These are phyloP conservation scores for Drosophila lutescens DNA, from an alignment of 2,888 invertebrate species.

Conservation along the genomic window DNA sequence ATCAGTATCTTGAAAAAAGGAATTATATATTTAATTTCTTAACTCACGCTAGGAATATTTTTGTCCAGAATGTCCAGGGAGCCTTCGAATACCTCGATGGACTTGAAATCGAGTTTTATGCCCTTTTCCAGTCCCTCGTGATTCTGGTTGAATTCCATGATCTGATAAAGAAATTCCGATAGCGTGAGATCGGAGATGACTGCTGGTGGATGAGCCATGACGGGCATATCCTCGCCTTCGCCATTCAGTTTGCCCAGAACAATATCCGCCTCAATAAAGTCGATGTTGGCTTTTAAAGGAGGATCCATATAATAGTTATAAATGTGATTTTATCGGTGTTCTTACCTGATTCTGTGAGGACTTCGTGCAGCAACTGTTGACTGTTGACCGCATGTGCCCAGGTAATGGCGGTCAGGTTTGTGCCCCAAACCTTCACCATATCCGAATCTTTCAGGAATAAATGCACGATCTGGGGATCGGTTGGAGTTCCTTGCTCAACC, in stretches of 20 bases:
- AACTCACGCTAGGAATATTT: constrained; percentile 82
- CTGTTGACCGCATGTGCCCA: constrained; percentile 96
- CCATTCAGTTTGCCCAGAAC: constrained; percentile 87
- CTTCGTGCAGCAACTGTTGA: constrained; percentile 86
- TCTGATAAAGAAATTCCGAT: constrained; percentile 88
- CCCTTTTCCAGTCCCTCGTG: constrained; percentile 87
- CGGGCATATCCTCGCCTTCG: constrained; percentile 86
- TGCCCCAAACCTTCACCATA: constrained; percentile 41
- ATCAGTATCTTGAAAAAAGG: no score
- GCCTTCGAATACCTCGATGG: constrained; percentile 88
- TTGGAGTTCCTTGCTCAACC: constrained; percentile 1
- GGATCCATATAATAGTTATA: neutral
- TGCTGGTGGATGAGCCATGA: constrained; percentile 95
- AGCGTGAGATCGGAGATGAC: constrained; percentile 90
- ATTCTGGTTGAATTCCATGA: constrained; percentile 85
- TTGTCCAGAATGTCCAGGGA: constrained; percentile 85
- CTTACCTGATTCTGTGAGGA: constrained; percentile 85
- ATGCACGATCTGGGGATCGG: neutral
- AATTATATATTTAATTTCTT: no score
- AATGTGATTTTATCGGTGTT: neutral
- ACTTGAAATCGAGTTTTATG: constrained; percentile 95
- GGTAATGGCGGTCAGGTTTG: constrained; percentile 89
- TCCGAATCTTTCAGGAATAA: constrained; percentile 28
- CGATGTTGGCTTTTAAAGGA: constrained; percentile 85
- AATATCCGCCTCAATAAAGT: constrained; percentile 95